Conservation (phyloP, 2,888 invertebrate genomes). For the Thymelicus sylvestris region DNA sequence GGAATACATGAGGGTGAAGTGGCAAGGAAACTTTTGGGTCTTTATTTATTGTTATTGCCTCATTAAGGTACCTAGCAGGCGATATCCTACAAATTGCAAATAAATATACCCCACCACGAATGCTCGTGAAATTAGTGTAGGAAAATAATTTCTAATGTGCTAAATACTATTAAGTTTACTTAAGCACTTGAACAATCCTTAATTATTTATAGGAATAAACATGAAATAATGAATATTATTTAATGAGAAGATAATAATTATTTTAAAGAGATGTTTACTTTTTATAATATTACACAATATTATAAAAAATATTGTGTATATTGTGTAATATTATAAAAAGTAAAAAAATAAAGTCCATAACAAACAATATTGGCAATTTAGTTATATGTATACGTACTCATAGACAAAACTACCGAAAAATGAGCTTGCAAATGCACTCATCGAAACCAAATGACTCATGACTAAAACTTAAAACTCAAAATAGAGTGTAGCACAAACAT, state of each 20-base stretch:
- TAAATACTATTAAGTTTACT: not conserved
- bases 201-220: too few relatives aligned
- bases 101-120: slow-evolving; percentile 75
- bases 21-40: slow-evolving; percentile 83
- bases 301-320: too few relatives aligned
- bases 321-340: too few relatives aligned
- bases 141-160: slow-evolving; percentile 52
- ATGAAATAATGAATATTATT: too few relatives aligned
- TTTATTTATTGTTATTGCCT: slow-evolving; percentile 85
- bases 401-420: slow-evolving; percentile 53
- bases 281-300: too few relatives aligned
- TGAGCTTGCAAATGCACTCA: slow-evolving; percentile 52
- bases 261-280: too few relatives aligned
- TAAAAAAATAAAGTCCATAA: too few relatives aligned
- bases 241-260: too few relatives aligned
- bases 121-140: slow-evolving; percentile 69
- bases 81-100: slow-evolving; percentile 83
- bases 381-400: too few relatives aligned
- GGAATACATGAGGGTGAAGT: slow-evolving; percentile 65
- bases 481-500: slow-evolving; percentile 29
- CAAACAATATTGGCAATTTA: too few relatives aligned
- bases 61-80: slow-evolving; percentile 82
- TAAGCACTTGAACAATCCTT: too few relatives aligned
- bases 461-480: slow-evolving; percentile 60
- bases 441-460: slow-evolving; percentile 51